Evolutionary conservation across 2,113 vertebrate species (phyloP).

Genomic region (Corythaixoides concolor): DNA sequence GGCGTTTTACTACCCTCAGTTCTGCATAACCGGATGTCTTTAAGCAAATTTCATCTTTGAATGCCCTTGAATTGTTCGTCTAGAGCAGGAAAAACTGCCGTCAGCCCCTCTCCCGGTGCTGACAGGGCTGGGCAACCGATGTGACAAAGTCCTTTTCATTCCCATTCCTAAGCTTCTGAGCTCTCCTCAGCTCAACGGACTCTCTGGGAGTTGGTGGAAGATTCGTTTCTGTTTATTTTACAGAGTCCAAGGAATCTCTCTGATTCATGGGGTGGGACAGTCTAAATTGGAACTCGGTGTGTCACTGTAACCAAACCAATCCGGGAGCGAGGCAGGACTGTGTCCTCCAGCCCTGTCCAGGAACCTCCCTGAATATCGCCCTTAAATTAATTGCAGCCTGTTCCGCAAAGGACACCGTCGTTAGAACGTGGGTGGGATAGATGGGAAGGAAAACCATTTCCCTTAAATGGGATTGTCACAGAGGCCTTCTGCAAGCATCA

Average conservation of each 20-base stretch:
- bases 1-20: not conserved
- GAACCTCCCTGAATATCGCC: not conserved
- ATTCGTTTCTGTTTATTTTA: not conserved
- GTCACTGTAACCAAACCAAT: not conserved
- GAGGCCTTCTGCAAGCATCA: not conserved
- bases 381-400: not conserved
- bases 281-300: not conserved
- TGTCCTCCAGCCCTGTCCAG: not conserved
- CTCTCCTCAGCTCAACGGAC: not conserved
- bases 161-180: not conserved
- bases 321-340: not conserved
- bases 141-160: not conserved
- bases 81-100: constrained; percentile 41
- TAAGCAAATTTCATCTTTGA: constrained; percentile 25
- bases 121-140: not conserved
- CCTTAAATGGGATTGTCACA: not conserved
- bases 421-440: not conserved
- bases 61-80: not conserved
- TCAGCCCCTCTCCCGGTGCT: not conserved
- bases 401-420: not conserved
- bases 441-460: not conserved
- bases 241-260: not conserved
- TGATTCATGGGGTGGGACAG: constrained; percentile 57
- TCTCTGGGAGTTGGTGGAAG: not conserved
- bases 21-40: constrained; percentile 30